Conservation (phyloP, 2,888 invertebrate species). For the Parthenolecanium corni region DNA sequence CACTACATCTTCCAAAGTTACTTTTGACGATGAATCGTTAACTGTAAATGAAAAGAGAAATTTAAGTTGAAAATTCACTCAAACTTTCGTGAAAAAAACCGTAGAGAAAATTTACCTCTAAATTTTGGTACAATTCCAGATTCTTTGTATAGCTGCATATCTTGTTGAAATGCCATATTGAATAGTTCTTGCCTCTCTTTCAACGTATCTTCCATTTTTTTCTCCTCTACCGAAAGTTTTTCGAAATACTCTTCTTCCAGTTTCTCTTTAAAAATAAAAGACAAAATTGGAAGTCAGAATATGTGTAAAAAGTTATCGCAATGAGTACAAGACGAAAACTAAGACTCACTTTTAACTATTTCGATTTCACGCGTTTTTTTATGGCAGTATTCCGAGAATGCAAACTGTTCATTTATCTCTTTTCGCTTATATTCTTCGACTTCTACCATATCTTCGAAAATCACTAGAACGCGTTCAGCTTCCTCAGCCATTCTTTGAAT, state of each 20-base stretch:
- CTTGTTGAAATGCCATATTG: constrained; percentile 56
- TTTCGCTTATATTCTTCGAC: constrained; percentile 56
- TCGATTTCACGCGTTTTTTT: constrained; percentile 50
- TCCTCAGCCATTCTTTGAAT: constrained; percentile 1
- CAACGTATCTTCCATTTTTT: constrained; percentile 44
- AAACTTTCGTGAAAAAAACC: not conserved
- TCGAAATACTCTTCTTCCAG: constrained; percentile 48
- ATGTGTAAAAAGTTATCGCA: not conserved
- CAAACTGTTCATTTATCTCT: constrained; percentile 59
- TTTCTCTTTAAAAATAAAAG: constrained; percentile 39
- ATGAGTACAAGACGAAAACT: constrained; percentile 31
- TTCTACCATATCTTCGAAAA: constrained; percentile 55
- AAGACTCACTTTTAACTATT: constrained; percentile 44
- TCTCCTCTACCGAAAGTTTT: constrained; percentile 47
- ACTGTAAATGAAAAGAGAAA: constrained; percentile 16
- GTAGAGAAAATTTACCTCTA: constrained; percentile 23
- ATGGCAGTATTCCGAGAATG: constrained; percentile 57
- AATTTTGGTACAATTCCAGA: constrained; percentile 46
- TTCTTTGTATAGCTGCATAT: constrained; percentile 51
- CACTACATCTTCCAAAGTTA: constrained; percentile 33
- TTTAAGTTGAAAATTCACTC: not conserved
- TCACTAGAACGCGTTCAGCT: constrained; percentile 6
- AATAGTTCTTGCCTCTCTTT: constrained; percentile 57
- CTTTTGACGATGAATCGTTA: constrained; percentile 17
- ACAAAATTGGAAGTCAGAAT: constrained; percentile 21